Evolutionary conservation across 1,140 invertebrate species (phyloP), one percentile per base, ranked within the genome.

Genomic region (Philopotamus ludificatus): DNA sequence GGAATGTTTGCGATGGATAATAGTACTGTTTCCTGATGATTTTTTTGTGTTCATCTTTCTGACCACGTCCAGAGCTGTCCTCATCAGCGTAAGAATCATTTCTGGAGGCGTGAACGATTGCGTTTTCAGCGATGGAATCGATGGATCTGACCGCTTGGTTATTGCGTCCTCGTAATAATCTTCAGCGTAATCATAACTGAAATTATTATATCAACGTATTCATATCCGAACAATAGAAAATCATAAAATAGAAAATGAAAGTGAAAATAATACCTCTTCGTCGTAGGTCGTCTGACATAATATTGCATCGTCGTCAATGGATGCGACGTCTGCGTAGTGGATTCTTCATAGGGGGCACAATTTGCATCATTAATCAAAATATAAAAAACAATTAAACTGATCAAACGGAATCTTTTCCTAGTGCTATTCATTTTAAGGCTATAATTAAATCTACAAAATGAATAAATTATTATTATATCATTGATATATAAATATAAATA

Each of bases 21-120:
- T 20, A 21, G 44, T 34, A 8, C 42, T 59, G 34, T 58, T 44
- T 10, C 47, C 55, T 22, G n/a, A 49, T 28, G 57, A 9, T 25
- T 61, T 68, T 16, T 76, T 76, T 63, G 74, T 75, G 59, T 80
- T 80, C 15, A 80, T 71, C 42, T 74, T 77, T 47, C 75, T 73
- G 9, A 80, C 72, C 0, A 79, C 75, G 21, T 80, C 77, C 1
- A 78, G 65, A 0, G 73, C 71, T 0, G 79, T 79, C 9, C 75
- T 69, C 18, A 79, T 65, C 1, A 75, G 71, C 3, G 75, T 76
- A 10, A 80, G 70, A 4, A 80, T 73, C 7, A 79, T 50, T 67
- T 80, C 74, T 1, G 79, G 75, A 2, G 75, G 70, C 1, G 77
- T 71, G 71, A 78, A 74, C 8, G 68, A 63, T 1, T 69, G 44